Conservation (phyloP, 2,113 vertebrate species). For the Sturnira hondurensis region DNA sequence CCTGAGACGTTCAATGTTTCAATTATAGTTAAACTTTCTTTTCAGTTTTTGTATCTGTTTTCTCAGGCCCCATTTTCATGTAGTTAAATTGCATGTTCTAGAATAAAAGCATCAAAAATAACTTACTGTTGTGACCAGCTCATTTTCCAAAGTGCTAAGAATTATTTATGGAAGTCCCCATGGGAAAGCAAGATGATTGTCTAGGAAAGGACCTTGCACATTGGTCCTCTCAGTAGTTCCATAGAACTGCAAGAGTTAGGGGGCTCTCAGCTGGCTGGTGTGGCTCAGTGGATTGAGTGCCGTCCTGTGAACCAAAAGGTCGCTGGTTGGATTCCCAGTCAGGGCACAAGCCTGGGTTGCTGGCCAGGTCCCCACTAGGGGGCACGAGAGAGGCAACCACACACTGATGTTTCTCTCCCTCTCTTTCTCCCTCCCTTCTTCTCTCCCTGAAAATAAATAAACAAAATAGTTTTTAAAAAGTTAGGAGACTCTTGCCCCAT, state of each 20-base stretch:
- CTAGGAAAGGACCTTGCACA: not conserved
- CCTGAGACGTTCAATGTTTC: not conserved
- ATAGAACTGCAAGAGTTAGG: not conserved
- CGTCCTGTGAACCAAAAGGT: no score
- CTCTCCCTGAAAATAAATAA: no score
- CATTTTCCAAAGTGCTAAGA: slow-evolving; percentile 19
- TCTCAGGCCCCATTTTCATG: not conserved
- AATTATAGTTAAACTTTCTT: not conserved
- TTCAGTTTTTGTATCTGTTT: not conserved
- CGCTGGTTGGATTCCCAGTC: no score
- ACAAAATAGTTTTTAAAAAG: no score
- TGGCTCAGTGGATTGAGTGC: no score
- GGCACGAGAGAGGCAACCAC: no score
- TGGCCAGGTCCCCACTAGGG: no score
- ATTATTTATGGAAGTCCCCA: not conserved
- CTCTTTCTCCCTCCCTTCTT: no score
- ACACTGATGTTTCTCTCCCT: no score
- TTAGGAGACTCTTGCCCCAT: not conserved
- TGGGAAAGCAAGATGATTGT: not conserved
- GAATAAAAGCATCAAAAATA: slow-evolving; percentile 48
- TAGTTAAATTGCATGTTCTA: not conserved
- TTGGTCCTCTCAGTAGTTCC: not conserved
- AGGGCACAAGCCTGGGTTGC: no score
- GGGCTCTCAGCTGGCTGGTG: no score
- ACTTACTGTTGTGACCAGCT: slow-evolving; percentile 7